Percentiles rank a stretch among this genome's conserved stretches.
These are phyloP conservation scores for Osmerus mordax DNA, from an alignment of 2,113 vertebrate genomes.

Conservation along the genomic window DNA sequence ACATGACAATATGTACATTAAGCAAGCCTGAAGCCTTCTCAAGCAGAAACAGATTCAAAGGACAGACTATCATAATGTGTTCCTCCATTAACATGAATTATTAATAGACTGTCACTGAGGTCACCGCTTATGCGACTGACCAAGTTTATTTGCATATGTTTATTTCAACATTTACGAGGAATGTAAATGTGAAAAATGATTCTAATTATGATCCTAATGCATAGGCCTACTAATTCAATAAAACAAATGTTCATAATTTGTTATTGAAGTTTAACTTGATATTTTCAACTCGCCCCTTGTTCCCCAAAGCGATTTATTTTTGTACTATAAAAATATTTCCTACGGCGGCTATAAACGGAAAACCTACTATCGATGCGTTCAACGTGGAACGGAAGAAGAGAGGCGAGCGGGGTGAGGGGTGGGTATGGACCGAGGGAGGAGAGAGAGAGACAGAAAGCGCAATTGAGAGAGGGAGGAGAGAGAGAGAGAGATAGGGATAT, in stretches of 20 bases:
- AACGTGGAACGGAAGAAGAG: constrained; percentile 29
- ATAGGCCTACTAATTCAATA: no score
- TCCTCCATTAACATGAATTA: constrained; percentile 1
- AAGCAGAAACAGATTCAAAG: background rate
- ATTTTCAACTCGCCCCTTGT: no score
- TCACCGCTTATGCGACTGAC: background rate
- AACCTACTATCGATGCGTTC: constrained; percentile 6
- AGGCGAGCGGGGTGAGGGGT: constrained; percentile 42
- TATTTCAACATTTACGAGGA: no score
- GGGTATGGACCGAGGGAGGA: constrained; percentile 19
- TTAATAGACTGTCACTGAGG: background rate
- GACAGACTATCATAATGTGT: background rate
- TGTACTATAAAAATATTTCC: no score
- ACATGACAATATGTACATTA: background rate
- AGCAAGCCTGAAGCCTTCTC: background rate
- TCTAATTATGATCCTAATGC: no score
- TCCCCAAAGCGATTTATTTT: no score
- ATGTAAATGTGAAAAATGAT: no score
- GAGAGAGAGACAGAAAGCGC: constrained; percentile 44
- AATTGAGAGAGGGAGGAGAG: constrained; percentile 37
- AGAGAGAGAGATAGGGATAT: constrained; percentile 20
- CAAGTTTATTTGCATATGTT: background rate
- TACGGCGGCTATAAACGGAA: no score
- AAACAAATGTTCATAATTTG: no score
- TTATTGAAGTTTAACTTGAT: no score